phyloP scores from a whole-genome alignment of 2,888 invertebrate genomes.

The Hemaris fuciformis region DNA sequence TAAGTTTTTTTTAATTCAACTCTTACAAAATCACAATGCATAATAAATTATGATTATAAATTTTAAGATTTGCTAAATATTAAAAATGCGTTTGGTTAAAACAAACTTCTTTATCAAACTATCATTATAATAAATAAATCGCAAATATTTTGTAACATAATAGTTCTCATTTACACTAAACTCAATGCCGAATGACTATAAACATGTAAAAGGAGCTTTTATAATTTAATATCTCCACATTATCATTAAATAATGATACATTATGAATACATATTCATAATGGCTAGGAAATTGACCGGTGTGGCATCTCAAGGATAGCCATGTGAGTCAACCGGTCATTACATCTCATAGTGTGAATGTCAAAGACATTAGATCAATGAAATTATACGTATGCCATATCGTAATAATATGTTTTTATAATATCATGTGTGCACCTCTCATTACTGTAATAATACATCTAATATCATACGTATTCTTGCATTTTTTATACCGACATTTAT shows the following conservation, averaged over 20 bases:
- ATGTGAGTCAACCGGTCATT: constrained; percentile 37
- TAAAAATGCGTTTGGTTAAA: no score
- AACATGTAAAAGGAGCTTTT: neutral
- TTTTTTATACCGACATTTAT: no score
- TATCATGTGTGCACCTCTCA: neutral
- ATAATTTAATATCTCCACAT: neutral
- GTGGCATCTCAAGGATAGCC: constrained; percentile 44
- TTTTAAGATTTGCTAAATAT: no score
- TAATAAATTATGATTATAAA: no score
- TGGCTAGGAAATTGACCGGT: constrained; percentile 42
- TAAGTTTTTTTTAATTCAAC: no score
- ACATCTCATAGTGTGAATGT: constrained; percentile 22
- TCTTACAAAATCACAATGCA: no score
- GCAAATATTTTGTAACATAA: neutral
- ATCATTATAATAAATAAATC: neutral
- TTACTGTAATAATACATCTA: neutral
- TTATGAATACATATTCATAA: no score
- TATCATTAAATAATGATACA: neutral
- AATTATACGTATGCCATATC: neutral
- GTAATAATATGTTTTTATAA: neutral
- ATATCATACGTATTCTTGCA: no score
- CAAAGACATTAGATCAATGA: constrained; percentile 15
- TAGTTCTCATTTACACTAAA: neutral
- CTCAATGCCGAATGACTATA: neutral
- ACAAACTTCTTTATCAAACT: neutral